Conservation (phyloP, 2,113 vertebrate species). For the Mormoops blainvillei region DNA sequence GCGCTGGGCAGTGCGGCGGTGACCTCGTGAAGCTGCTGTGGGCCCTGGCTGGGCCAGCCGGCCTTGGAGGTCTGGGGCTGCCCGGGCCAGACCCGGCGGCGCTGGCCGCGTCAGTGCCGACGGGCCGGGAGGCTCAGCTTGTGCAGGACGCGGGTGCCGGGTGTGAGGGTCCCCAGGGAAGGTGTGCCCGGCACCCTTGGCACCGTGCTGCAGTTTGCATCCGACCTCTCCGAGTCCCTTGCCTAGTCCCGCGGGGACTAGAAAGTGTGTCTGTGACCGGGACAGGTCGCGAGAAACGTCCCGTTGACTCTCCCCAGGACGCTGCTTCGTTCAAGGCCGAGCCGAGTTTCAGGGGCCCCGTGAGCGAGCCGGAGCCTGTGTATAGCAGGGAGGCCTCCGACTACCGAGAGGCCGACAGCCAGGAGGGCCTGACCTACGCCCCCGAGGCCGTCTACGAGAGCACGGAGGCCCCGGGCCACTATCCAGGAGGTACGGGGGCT, state of each 20-base stretch:
- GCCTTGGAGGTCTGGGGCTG: too few relatives aligned
- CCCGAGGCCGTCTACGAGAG: slow-evolving; percentile 85
- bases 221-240: rapidly evolving
- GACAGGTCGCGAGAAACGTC: rapidly evolving
- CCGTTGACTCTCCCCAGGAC: slow-evolving; percentile 63
- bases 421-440: slow-evolving; percentile 59
- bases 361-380: slow-evolving; percentile 55
- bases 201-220: rapidly evolving
- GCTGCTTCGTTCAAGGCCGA: slow-evolving; percentile 66
- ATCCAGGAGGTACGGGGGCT: slow-evolving; percentile 76
- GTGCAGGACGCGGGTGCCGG: not conserved
- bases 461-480: slow-evolving; percentile 76
- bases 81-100: too few relatives aligned
- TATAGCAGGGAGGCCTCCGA: slow-evolving; percentile 50
- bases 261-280: rapidly evolving
- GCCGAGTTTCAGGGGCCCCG: slow-evolving; percentile 31
- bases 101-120: not conserved
- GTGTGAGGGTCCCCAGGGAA: too few relatives aligned
- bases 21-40: too few relatives aligned
- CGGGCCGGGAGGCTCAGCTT: not conserved
- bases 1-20: too few relatives aligned
- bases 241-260: rapidly evolving
- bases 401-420: slow-evolving; percentile 72
- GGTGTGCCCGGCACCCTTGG: too few relatives aligned
- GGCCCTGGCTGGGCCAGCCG: too few relatives aligned